These are phyloP conservation scores for cattle (Bos taurus) DNA, from an alignment of 2,113 vertebrate genomes.

Conservation along the genomic window ARS-UCD2.0 NC_037336.1:99997001-99997500, in stretches of 20 bases:
- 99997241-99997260: not conserved
- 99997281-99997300: not conserved
- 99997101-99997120: not conserved
- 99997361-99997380: not conserved
- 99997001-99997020: not conserved
- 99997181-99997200: not conserved
- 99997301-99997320: not conserved
- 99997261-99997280: not conserved
- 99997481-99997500: fast-evolving
- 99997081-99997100: not conserved
- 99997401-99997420: not conserved
- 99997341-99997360: not conserved
- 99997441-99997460: not conserved
- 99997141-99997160: not conserved
- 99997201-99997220: not conserved
- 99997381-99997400: not conserved
- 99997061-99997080: not conserved
- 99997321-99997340: not conserved
- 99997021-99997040: not conserved
- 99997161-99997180: not conserved
- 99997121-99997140: not conserved
- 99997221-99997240: not conserved
- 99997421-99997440: not conserved
- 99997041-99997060: not conserved
- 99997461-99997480: not conserved